phyloP scores from a whole-genome alignment of 2,888 invertebrate species.

The Oligia latruncula region DNA sequence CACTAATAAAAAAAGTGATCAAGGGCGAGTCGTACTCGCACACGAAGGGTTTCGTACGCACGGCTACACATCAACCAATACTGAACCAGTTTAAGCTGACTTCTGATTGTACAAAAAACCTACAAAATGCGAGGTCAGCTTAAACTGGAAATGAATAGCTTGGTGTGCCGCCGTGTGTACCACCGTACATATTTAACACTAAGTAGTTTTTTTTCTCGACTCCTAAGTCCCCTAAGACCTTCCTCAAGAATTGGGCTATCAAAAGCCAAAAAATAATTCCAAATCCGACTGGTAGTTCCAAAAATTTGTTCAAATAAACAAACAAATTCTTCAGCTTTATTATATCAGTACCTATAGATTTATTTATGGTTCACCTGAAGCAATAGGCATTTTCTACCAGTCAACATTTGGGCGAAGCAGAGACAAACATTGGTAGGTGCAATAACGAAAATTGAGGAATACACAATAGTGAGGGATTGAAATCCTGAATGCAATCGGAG shows the following conservation, averaged over 20 bases:
- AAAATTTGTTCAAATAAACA: no score
- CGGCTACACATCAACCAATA: no score
- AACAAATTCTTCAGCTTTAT: neutral
- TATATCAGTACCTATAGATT: neutral
- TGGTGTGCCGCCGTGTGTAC: no score
- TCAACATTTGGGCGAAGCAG: neutral
- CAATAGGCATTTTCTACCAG: neutral
- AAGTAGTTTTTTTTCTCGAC: neutral
- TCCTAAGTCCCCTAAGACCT: neutral
- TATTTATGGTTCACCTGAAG: neutral
- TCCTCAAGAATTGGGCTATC: neutral
- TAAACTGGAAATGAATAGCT: no score
- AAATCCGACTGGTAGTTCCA: no score
- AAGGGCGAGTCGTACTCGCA: no score
- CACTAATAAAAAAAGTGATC: neutral
- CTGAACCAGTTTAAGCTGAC: no score
- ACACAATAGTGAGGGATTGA: slow-evolving; percentile 1
- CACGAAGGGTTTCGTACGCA: no score
- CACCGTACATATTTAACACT: no score
- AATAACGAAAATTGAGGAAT: neutral
- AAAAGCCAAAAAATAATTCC: no score
- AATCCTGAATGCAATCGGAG: neutral
- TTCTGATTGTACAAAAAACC: no score
- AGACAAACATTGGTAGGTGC: neutral
- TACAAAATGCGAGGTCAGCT: no score